Base-by-base conservation (phyloP, 2,113 vertebrate genomes). In the Rhodinocichla rosea region DNA sequence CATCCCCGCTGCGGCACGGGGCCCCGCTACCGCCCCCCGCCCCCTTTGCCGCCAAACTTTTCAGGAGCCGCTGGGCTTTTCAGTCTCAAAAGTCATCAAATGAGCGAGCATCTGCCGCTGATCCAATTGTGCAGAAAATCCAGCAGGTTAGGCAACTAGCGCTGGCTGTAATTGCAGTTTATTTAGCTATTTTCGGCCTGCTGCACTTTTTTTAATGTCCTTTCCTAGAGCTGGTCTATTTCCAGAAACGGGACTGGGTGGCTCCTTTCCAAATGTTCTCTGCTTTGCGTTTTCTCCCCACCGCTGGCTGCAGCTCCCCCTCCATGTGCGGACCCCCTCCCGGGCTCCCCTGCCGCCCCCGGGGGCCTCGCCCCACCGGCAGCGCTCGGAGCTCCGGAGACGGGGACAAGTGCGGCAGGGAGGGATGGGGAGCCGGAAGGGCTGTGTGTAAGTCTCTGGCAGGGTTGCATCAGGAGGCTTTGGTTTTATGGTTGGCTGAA, bases 351-450 rank as follows among this genome's bases (percentile, higher is more conserved):
- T 15, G 67, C 8, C 4, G 1, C 10, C 26, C 32, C n/a, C 1
- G 2, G 39, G 21, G 17, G 2, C 2, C 30, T 32, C 19, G 10
- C 4, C 35, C 21, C 5, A 1, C 21, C 3, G 4, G 30, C 82
- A 23, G 21, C 10, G 3, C 3, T 6, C 7, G 10, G 56, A 45
- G 39, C 57, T 67, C 65, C n/a, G 33, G 68, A 62, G 28, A 0
- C 0, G 7, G 15, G 37, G 20, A 56, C 1, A 4, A 40, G 37
- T 1, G 1, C 8, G 19, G 13, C 40, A 42, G 15, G 12, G 14
- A 69, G 22, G 22, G 53, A 27, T 40, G 40, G 28, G 32, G 13
- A 37, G 19, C 32, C 55, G 1, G 0, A 11, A 16, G 16, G 15
- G 15, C 21, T 47, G 8, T 20, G 17, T 56, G 67, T 59, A 55